These are phyloP conservation scores for Steromphala cineraria DNA, from an alignment of 2,888 invertebrate genomes.

Conservation along the genomic window DNA sequence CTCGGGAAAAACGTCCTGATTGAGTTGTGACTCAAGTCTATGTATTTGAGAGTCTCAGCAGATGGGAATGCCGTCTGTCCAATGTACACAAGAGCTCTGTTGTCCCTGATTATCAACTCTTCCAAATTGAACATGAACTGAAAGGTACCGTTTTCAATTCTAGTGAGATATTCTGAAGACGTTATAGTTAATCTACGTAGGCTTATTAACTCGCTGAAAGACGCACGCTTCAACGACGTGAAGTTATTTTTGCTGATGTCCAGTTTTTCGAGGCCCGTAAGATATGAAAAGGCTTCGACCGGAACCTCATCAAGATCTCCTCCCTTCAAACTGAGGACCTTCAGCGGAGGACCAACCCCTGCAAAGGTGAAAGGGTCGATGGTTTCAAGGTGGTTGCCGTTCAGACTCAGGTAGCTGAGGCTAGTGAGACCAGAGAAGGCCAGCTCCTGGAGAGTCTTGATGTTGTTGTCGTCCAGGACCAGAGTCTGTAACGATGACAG, in stretches of 20 bases:
- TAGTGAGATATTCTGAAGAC: not conserved
- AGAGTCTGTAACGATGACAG: not conserved
- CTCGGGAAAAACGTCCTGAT: not conserved
- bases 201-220: conserved; percentile 1
- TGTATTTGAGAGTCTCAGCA: not conserved
- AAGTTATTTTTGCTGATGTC: conserved; percentile 28
- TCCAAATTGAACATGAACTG: conserved; percentile 12
- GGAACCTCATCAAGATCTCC: conserved; percentile 19
- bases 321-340: conserved; percentile 22
- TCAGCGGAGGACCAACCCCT: not conserved
- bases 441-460: not conserved
- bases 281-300: not conserved
- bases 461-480: conserved; percentile 9
- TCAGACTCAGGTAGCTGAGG: conserved; percentile 1
- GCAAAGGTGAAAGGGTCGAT: conserved; percentile 8
- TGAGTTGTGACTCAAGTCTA: conserved; percentile 25
- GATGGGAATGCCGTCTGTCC: conserved; percentile 1
- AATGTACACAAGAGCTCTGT: conserved; percentile 16
- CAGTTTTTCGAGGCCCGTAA: conserved; percentile 12
- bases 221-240: not conserved
- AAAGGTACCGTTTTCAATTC: conserved; percentile 23
- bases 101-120: conserved; percentile 21
- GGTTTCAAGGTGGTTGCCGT: conserved; percentile 12
- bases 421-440: not conserved
- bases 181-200: conserved; percentile 13